Evolutionary conservation across 2,113 vertebrate species (phyloP), one percentile per base, ranked within the genome.

Genomic region (Coreoperca whiteheadi): DNA sequence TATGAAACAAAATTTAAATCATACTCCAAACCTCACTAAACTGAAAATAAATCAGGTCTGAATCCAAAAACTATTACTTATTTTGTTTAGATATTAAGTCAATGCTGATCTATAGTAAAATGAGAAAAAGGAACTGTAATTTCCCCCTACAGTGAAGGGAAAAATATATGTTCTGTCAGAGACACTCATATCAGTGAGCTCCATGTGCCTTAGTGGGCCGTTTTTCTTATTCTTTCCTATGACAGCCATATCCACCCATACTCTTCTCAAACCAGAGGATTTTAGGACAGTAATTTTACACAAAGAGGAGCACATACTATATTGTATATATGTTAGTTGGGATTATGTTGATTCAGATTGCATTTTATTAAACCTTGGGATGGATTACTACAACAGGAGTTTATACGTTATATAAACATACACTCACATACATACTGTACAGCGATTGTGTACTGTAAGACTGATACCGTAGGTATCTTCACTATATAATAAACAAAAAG

Each of bases 201-300:
- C 34, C 56, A 53, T 79, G 23, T 46, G 50, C 60, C 70, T 57
- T 77, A 48, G 32, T 60, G 4, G 23, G 60, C 10, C 2, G 0
- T 57, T 79, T 70, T 60, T 74, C 63, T 70, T 7, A 8, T 43
- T 16, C 14, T 46, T 46, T 46, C 43, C 14, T 46, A 50, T 59
- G 50, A 82, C 60, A 60, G 75, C 46, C 69, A 61, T 70, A 72
- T 79, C 72, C 53, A 37, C 63, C 61, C 63, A 54, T 32, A 60
- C 67, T 54, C 48, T 64, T 9, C 41, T 73, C 43, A 39, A 57
- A 54, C 39, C 54, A 74, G 15, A 71, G 18, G 28, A 20, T 32
- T 70, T 66, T 30, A 75, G 28, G n/a, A 61, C 16, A 66, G n/a
- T 18, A n/a, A 8, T 71, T n/a, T 3, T 28, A 48, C 10, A 66